Base-by-base conservation (phyloP, 2,113 vertebrate species). In the Sialia sialis region DNA sequence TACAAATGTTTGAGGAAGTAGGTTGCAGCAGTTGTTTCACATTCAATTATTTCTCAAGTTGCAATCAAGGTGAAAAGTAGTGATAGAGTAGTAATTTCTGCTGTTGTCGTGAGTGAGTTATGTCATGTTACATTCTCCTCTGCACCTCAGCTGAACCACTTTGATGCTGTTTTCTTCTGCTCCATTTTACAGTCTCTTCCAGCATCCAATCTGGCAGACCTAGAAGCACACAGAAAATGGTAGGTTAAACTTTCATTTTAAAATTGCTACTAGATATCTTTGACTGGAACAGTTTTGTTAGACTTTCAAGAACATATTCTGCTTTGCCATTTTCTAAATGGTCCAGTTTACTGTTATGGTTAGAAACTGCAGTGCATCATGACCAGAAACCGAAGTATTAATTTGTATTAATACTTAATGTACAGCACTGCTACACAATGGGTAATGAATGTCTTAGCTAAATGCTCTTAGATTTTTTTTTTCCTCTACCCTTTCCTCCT, bases 201-300 rank as follows among this genome's bases (percentile, higher is more conserved):
- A 85, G 16, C 29, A 52, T 16, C 62, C 80, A 80, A 32, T 76
- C 56, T 54, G 63, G 39, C 48, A 93, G 63, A 89, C 46, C 70
- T 89, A 66, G 80, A 97, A 92, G 84, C 79, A 89, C 56, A 87
- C 36, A 91, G 26, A 96, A 95, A 83, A 98, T 96, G 98, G 98
- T 98, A 98, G 3, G 98, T 87, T 85, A 62, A 86, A 27, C 52
- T 91, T 75, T n/a, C 13, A 23, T 48, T 95, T 91, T 36, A 67
- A 69, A n/a, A 39, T 79, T 92, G 4, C 11, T 69, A 43, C 70
- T 89, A 36, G 64, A 62, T 34, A n/a, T 93, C 64, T 87, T 36
- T 59, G 59, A 39, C 16, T 87, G 66, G 14, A 74, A 60, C 14
- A 25, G 51, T 49, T 64, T 10, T 38, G 38, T 54, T 41, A 56